Conservation (phyloP, 2,113 vertebrate genomes). For the Lepisosteus osseus region DNA sequence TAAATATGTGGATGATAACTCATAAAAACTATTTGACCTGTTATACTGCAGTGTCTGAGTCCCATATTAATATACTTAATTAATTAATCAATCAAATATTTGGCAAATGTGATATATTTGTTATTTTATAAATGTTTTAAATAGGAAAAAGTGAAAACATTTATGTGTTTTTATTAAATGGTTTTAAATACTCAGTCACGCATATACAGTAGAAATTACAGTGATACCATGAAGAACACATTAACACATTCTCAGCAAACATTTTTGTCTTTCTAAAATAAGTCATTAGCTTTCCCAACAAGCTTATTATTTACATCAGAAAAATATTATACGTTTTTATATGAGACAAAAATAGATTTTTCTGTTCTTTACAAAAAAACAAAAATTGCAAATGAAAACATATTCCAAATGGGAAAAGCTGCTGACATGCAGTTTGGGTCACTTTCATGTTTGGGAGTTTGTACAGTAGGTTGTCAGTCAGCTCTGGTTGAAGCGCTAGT, state of each 20-base stretch:
- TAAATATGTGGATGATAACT: too few species aligned
- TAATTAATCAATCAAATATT: too few species aligned
- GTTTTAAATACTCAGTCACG: conserved; percentile 61
- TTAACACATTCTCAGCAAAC: conserved; percentile 23
- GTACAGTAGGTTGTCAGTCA: conserved; percentile 28
- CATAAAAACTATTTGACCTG: too few species aligned
- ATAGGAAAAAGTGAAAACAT: not conserved
- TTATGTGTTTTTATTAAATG: conserved; percentile 56
- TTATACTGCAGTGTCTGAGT: too few species aligned
- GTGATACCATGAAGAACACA: conserved; percentile 29
- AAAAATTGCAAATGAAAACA: conserved; percentile 27
- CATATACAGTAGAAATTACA: conserved; percentile 56
- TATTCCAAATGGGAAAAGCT: conserved; percentile 10
- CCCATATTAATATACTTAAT: too few species aligned
- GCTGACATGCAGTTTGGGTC: conserved; percentile 32
- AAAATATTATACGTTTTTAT: conserved; percentile 62
- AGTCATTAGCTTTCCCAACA: conserved; percentile 50
- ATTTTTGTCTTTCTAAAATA: conserved; percentile 36
- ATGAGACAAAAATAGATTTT: conserved; percentile 52
- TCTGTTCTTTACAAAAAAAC: conserved; percentile 41
- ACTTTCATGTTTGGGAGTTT: conserved; percentile 36
- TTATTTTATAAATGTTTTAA: not conserved
- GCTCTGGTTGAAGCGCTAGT: conserved; percentile 31
- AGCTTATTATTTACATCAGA: conserved; percentile 63
- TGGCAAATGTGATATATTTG: too few species aligned